Conservation (phyloP, 2,113 vertebrate genomes). For the Semnornis frantzii region DNA sequence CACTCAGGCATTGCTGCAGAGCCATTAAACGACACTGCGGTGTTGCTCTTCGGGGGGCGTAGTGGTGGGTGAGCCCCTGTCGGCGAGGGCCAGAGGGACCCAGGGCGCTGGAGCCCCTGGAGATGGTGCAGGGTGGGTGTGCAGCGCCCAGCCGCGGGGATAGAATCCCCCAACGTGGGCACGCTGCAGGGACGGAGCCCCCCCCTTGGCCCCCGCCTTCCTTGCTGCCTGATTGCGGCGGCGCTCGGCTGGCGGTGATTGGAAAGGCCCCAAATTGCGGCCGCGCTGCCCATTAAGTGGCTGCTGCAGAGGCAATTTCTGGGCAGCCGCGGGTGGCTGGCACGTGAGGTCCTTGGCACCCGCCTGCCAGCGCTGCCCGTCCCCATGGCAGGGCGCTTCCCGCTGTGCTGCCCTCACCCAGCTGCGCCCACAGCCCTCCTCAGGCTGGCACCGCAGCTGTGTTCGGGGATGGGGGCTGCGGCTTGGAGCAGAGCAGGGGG, state of each 20-base stretch:
- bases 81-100: rapidly evolving
- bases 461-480: rapidly evolving
- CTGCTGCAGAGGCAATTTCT: constrained; percentile 61
- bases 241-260: not conserved
- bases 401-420: not conserved
- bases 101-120: not conserved
- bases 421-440: not conserved
- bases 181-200: not conserved
- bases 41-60: rapidly evolving
- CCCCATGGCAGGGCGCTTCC: not conserved
- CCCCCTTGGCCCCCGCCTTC: not conserved
- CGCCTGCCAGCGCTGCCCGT: not conserved
- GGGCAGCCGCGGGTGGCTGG: not conserved
- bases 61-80: rapidly evolving
- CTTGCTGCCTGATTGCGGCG: not conserved
- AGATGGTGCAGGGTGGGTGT: rapidly evolving
- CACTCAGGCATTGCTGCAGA: rapidly evolving
- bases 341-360: not conserved
- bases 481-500: not conserved
- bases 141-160: rapidly evolving
- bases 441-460: not conserved
- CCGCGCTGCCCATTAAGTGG: constrained; percentile 60
- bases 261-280: constrained; percentile 57
- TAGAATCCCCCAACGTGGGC: not conserved
- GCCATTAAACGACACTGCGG: not conserved